Evolutionary conservation across 2,113 vertebrate species (phyloP), one percentile per base, ranked within the genome.

Genomic region (Colistium nudipinnis): DNA sequence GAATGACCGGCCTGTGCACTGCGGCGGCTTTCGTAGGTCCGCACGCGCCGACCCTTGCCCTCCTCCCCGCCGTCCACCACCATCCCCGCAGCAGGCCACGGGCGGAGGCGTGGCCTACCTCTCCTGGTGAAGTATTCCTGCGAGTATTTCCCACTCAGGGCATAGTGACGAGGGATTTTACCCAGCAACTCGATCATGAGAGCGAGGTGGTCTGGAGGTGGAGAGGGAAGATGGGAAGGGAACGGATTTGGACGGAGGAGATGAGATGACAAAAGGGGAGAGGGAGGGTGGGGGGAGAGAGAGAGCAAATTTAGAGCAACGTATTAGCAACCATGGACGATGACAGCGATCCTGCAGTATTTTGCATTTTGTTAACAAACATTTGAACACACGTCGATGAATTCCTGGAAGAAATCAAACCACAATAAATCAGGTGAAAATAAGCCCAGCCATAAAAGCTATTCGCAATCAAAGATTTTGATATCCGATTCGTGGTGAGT

Each of bases 121-220:
- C 95, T 97, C 88, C 94, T 95, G 93, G 93, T 97, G 95, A 99
- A 99, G 93, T 97, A 98, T 82, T 99, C 96, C 95, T 98, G 97
- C 88, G 98, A 98, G 90, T 96, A 96, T 95, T 98, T 98, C 90
- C 97, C 98, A 77, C 94, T 94, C 86, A 95, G 90, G 78, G 96
- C 95, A 90, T 95, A 95, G 88, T 97, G 97, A 82, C 95, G 94
- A 90, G 96, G 98, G 86, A 99, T 95, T 90, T 95, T 95, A 71
- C 98, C 97, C 80, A 99, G 93, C 83, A 99, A 94, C 93, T 99
- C 96, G 88, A 92, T 94, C 89, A 93, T 92, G 75, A 92, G 91
- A 38, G 83, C 91, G 76, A 93, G 87, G 82, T 94, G 93, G 90
- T 94, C 92, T 93, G 90, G 90, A 69, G 16, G 66, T 62, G 24